Base-by-base conservation (phyloP, 2,888 invertebrate species). In the Tridacna gigas region DNA sequence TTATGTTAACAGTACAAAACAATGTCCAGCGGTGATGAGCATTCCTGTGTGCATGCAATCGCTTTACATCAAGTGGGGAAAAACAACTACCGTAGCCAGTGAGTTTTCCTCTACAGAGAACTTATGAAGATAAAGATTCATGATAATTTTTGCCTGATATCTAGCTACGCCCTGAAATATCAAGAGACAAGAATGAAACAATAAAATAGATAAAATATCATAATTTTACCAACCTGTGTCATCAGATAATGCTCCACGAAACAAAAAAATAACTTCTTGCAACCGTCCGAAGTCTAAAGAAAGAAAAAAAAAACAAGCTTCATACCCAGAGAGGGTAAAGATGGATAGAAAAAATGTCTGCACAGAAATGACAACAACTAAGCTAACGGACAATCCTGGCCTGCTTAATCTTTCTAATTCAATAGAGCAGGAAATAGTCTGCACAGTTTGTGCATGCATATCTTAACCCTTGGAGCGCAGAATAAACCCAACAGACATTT, bases 401-500 rank as follows among this genome's bases (percentile, higher is more conserved):
- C 51, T 20, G 25, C 56, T 25, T 51, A 26, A 71, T 71, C 71
- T 71, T 22, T 71, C 71, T 71, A 47, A 71, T 51, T 51, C 71
- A 71, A 13, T 71, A 51, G 47, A 71, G 47, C 71, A 71, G 71
- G 71, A 71, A 47, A 48, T 71, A 51, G 45, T 25, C 18, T 71
- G 71, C 71, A 71, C 71, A 71, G 51, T 9, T 25, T 51, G 51
- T 71, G 71, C 71, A 71, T 71, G 71, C 71, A 71, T 71, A 71
- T 71, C 71, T 51, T 45, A 51, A 71, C 25, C 37, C 37, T 37
- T 37, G 7, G 7, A 37, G 7, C 37, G 37, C 37, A 2, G 37
- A 37, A 7, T 37, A 37, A 37, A 37, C 37, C 2, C 37, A 37
- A n/a, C n/a, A n/a, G n/a, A n/a, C n/a, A n/a, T n/a, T n/a, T n/a